phyloP scores from a whole-genome alignment of 2,113 vertebrate genomes.

The Platanista minor region DNA sequence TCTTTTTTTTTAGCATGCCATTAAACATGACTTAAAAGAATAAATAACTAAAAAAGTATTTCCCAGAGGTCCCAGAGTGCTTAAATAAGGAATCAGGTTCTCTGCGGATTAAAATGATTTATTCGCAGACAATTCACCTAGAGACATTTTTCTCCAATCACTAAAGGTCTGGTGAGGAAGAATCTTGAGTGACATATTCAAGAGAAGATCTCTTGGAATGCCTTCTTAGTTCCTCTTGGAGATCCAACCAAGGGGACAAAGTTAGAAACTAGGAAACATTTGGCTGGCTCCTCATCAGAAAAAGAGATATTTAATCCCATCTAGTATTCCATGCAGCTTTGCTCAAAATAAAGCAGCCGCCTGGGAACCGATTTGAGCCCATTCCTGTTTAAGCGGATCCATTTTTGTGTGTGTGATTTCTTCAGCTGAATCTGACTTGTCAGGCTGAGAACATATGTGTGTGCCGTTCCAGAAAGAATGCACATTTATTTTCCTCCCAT shows the following conservation, averaged over 20 bases:
- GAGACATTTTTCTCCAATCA: constrained; percentile 42
- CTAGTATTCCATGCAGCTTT: constrained; percentile 61
- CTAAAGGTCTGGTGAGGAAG: constrained; percentile 20
- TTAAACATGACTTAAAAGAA: constrained; percentile 3
- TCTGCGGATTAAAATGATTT: constrained; percentile 36
- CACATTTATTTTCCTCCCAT: constrained; percentile 70
- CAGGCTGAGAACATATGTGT: constrained; percentile 54
- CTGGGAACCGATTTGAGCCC: neutral
- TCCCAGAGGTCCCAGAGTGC: neutral
- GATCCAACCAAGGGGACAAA: constrained; percentile 48
- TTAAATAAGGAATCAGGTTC: constrained; percentile 20
- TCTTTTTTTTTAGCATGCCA: neutral
- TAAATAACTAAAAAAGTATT: neutral
- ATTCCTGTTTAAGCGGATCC: constrained; percentile 6
- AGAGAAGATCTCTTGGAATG: constrained; percentile 55
- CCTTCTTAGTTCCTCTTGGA: constrained; percentile 38
- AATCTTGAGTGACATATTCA: neutral
- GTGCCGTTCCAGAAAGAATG: constrained; percentile 49
- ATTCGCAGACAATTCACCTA: constrained; percentile 50
- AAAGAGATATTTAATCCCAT: constrained; percentile 53
- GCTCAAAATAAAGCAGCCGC: constrained; percentile 70
- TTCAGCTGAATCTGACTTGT: constrained; percentile 22
- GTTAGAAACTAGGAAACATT: constrained; percentile 68
- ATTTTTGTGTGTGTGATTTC: constrained; percentile 15
- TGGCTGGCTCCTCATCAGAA: constrained; percentile 57